Evolutionary conservation across 2,888 invertebrate species (phyloP), one percentile per base, ranked within the genome.

Genomic region (Drosophila glabriapex): DNA sequence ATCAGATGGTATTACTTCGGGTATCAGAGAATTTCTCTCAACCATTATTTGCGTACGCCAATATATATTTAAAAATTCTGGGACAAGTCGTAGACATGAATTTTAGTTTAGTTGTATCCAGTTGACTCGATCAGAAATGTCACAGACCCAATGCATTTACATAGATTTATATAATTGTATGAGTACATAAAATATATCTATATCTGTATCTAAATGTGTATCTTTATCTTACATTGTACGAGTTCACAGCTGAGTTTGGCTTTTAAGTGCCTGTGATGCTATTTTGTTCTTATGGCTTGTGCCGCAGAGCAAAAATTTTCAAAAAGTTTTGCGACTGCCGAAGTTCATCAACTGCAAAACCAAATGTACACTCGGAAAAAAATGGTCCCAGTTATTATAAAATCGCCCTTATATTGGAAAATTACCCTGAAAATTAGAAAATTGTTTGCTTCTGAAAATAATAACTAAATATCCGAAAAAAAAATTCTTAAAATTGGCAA

Each of bases 261-360:
- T 22, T 62, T 66, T 52, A 64, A 67, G 66, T 64, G 58, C 52
- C 60, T 65, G n/a, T 58, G 56, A 54, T 60, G 54, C 54, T 67
- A 46, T 64, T 65, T 70, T 63, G 28, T 33, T 50, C 28, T 22
- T 60, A 41, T 28, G 54, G 63, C 29, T 59, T 52, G 37, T 14
- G 63, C 29, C 29, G 37, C 46, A 25, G 46, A 16, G 25, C 22
- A 16, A 25, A 60, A 66, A 50, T 62, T 39, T 55, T 53, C 37
- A 37, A 73, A 70, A 78, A 77, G 53, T 74, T 74, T 73, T 71
- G 46, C 52, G 64, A 61, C 67, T 67, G 25, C 61, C 39, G 29
- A 73, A 73, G 53, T 73, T 69, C 31, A 46, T 22, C 31, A 68
- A 52, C 54, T 43, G 49, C 35, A 59, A 52, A 52, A 25, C 50